Conservation (phyloP, 2,797 vertebrate species). For the Pantherophis vulpinus region DNA sequence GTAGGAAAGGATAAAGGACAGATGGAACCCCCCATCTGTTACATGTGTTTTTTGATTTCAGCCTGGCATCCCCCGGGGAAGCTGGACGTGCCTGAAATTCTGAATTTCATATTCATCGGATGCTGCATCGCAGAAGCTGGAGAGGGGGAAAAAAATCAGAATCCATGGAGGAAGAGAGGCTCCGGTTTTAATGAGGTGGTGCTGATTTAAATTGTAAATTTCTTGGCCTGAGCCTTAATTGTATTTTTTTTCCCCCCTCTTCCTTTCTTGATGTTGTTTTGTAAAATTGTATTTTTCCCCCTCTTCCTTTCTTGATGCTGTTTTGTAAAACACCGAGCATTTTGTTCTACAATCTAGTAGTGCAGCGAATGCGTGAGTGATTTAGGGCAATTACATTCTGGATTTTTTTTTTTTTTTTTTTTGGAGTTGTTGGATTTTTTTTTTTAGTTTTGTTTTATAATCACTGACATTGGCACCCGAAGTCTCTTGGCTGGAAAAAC, state of each 20-base stretch:
- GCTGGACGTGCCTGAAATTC: neutral
- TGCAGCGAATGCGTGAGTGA: neutral
- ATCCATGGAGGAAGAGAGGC: neutral
- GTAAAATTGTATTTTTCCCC: neutral
- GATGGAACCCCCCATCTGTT: neutral
- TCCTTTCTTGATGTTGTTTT: neutral
- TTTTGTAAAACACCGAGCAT: neutral
- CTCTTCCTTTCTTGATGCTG: neutral
- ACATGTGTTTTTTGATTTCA: neutral
- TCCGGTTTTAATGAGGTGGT: neutral
- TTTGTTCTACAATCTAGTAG: neutral
- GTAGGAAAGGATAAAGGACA: neutral
- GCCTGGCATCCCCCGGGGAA: neutral
- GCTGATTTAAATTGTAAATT: neutral
- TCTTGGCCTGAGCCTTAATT: neutral
- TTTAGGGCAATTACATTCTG: neutral
- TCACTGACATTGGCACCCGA: neutral
- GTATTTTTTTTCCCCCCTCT: neutral
- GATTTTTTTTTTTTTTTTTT: neutral
- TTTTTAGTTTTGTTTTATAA: neutral
- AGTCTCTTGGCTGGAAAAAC: neutral
- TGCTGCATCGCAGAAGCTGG: neutral
- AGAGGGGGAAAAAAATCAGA: no score
- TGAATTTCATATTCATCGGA: neutral
- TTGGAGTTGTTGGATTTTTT: neutral